Evolutionary conservation across 2,797 vertebrate genomes (phyloP).

Genomic region (Amniataba percoides): DNA sequence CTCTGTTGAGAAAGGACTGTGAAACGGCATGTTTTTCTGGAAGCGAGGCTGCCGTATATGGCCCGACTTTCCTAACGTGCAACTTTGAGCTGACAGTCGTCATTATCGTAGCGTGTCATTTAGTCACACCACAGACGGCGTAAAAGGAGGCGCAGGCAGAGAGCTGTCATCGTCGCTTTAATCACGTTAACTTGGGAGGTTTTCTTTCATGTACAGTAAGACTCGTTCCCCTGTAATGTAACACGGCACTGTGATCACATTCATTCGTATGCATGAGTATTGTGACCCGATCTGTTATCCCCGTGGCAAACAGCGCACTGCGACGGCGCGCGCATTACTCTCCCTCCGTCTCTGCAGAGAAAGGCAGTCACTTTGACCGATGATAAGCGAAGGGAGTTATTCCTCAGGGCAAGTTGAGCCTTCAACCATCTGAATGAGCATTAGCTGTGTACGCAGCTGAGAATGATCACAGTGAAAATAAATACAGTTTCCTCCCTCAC

Average conservation of each 20-base stretch:
- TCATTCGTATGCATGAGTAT: slow-evolving; percentile 3
- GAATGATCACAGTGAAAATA: slow-evolving; percentile 54
- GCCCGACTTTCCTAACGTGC: slow-evolving; percentile 22
- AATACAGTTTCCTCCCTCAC: slow-evolving; percentile 17
- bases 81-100: slow-evolving; percentile 49
- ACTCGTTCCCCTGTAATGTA: not conserved
- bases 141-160: slow-evolving; percentile 34
- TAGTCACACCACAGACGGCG: slow-evolving; percentile 36
- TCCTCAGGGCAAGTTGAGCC: slow-evolving; percentile 50
- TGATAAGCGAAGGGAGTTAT: slow-evolving; percentile 42
- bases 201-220: not conserved
- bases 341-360: slow-evolving; percentile 36
- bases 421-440: slow-evolving; percentile 39
- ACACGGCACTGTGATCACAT: slow-evolving; percentile 27
- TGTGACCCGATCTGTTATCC: slow-evolving; percentile 35
- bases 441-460: slow-evolving; percentile 36
- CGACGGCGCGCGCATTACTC: slow-evolving; percentile 20
- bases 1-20: slow-evolving; percentile 10
- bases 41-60: slow-evolving; percentile 14
- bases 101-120: slow-evolving; percentile 58
- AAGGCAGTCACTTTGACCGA: slow-evolving; percentile 59
- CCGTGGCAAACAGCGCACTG: slow-evolving; percentile 18
- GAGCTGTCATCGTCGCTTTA: slow-evolving; percentile 51
- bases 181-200: slow-evolving; percentile 29
- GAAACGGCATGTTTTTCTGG: slow-evolving; percentile 36